A percentile compares a stretch with the other conserved stretches of the same genome.
Conservation (phyloP, 2,113 vertebrate genomes). For the Aptenodytes patagonicus region DNA sequence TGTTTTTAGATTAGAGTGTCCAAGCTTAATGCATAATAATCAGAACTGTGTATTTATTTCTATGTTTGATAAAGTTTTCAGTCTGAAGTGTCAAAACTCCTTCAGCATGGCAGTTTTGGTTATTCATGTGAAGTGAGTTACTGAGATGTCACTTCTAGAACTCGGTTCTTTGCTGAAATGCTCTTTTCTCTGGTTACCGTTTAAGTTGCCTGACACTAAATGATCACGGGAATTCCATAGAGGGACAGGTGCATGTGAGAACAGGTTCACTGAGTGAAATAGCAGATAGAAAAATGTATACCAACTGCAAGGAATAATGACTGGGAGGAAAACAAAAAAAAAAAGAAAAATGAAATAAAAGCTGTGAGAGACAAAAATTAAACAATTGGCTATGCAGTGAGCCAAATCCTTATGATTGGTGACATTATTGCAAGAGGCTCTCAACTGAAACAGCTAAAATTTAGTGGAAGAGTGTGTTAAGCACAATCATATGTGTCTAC, state of each 20-base stretch:
- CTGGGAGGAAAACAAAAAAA: background rate
- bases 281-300: background rate
- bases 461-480: background rate
- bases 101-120: background rate
- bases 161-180: background rate
- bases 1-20: background rate
- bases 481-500: background rate
- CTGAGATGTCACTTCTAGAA: background rate
- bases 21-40: background rate
- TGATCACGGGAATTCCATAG: background rate
- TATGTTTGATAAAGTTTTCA: background rate
- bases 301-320: background rate
- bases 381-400: background rate
- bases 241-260: background rate
- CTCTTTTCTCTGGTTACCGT: background rate
- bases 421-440: background rate
- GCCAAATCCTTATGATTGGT: background rate
- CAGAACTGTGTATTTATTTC: background rate
- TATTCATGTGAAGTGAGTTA: background rate
- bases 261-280: background rate
- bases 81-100: background rate
- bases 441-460: background rate
- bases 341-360: background rate
- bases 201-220: background rate
- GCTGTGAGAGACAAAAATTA: background rate